phyloP scores from a whole-genome alignment of 2,113 vertebrate species.

The Hassar affinis region DNA sequence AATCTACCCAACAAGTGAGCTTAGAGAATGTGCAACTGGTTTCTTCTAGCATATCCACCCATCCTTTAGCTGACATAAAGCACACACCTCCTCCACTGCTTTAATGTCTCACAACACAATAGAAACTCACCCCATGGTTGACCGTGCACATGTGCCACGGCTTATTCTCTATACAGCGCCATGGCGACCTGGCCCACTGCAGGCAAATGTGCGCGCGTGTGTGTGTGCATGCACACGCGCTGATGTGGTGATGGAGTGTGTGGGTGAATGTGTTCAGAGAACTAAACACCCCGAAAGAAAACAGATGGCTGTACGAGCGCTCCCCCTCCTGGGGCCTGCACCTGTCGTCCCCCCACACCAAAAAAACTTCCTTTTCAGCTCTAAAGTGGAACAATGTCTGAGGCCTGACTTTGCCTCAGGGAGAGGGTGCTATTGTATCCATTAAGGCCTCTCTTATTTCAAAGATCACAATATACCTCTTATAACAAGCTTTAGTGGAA shows the following conservation, averaged over 20 bases:
- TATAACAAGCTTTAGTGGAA: conserved; percentile 6
- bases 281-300: conserved; percentile 64
- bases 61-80: conserved; percentile 16
- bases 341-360: conserved; percentile 66
- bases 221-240: conserved; percentile 42
- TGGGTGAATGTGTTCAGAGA: conserved; percentile 67
- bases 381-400: conserved; percentile 74
- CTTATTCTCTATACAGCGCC: conserved; percentile 68
- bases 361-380: conserved; percentile 66
- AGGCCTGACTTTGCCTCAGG: conserved; percentile 33
- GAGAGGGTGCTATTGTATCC: conserved; percentile 28
- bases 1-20: conserved; percentile 29
- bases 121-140: conserved; percentile 65
- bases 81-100: conserved; percentile 40
- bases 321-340: conserved; percentile 68
- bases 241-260: conserved; percentile 63
- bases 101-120: conserved; percentile 62
- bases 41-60: conserved; percentile 36
- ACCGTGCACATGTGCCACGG: conserved; percentile 73
- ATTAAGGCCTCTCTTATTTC: conserved; percentile 39
- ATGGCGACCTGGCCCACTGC: conserved; percentile 66
- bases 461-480: not conserved
- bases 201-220: conserved; percentile 44
- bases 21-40: conserved; percentile 43
- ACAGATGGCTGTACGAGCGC: conserved; percentile 73